A percentile compares a stretch with the other conserved stretches of the same genome.
Conservation (phyloP, 1,140 invertebrate species). For the Drosophila gunungcola region DNA sequence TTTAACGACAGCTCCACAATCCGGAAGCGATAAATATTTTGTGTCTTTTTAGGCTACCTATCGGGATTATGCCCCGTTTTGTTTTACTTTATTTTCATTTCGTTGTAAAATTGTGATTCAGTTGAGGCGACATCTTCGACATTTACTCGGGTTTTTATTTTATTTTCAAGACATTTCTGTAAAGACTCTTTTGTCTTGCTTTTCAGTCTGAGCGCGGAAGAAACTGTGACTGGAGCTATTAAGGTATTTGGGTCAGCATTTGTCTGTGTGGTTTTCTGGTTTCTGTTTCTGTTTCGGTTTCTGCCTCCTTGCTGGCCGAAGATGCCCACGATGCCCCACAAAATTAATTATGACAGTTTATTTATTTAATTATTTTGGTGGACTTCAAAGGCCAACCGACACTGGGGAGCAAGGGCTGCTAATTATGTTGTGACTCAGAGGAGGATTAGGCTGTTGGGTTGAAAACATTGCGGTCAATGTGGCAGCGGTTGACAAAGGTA, state of each 20-base stretch:
- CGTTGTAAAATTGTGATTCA: slow-evolving; percentile 51
- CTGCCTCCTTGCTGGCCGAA: slow-evolving; percentile 17
- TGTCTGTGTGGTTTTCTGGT: slow-evolving; percentile 31
- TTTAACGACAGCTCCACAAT: slow-evolving; percentile 71
- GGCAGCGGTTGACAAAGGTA: not conserved
- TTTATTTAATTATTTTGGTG: slow-evolving; percentile 78
- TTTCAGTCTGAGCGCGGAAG: slow-evolving; percentile 5
- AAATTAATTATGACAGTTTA: slow-evolving; percentile 83
- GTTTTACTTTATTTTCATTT: slow-evolving; percentile 21
- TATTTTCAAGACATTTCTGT: slow-evolving; percentile 47
- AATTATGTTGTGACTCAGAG: slow-evolving; percentile 78
- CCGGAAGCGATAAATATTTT: slow-evolving; percentile 81
- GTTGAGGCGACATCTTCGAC: slow-evolving; percentile 48
- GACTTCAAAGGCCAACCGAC: slow-evolving; percentile 63
- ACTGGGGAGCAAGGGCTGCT: slow-evolving; percentile 26
- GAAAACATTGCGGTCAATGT: slow-evolving; percentile 1
- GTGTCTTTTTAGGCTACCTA: slow-evolving; percentile 59
- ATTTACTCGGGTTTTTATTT: slow-evolving; percentile 35
- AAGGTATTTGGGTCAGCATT: slow-evolving; percentile 62
- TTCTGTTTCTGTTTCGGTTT: slow-evolving; percentile 1
- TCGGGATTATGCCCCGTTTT: slow-evolving; percentile 39
- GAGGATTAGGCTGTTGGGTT: slow-evolving; percentile 44
- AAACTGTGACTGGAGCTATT: slow-evolving; percentile 43
- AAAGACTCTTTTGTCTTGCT: slow-evolving; percentile 41
- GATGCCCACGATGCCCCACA: slow-evolving; percentile 52